Percentiles rank a stretch among this genome's conserved stretches.
Evolutionary conservation across 1,140 invertebrate species (phyloP).

Genomic region (Euura lappo): DNA sequence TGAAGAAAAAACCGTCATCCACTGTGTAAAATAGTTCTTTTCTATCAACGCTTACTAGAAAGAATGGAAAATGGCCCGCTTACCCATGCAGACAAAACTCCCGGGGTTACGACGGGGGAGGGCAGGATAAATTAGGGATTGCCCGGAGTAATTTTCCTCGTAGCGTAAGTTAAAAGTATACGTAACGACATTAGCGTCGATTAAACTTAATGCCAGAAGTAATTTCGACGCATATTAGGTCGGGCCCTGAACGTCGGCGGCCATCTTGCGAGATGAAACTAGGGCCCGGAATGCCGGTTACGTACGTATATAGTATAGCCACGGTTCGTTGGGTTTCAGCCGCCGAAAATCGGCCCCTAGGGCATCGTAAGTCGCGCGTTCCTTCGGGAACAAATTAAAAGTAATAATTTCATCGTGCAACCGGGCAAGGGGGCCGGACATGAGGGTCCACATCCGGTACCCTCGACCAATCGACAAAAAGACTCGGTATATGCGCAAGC

Average conservation of each 20-base stretch:
- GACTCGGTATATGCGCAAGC: conserved; percentile 21
- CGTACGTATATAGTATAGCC: neutral
- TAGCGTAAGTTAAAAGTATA: too few relatives aligned
- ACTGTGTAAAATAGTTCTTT: too few relatives aligned
- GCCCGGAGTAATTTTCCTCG: too few relatives aligned
- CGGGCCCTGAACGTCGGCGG: neutral
- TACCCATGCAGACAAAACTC: too few relatives aligned
- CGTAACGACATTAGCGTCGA: too few relatives aligned
- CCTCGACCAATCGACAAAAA: conserved; percentile 31
- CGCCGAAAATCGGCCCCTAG: too few relatives aligned
- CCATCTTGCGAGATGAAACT: conserved; percentile 1
- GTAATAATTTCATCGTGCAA: conserved; percentile 1
- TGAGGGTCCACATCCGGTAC: conserved; percentile 36
- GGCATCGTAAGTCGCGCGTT: neutral
- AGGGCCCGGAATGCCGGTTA: neutral
- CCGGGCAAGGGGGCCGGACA: conserved; percentile 14
- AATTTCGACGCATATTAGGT: neutral
- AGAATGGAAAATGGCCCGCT: too few relatives aligned
- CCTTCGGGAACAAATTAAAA: conserved; percentile 1
- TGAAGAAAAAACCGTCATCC: too few relatives aligned
- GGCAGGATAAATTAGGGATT: too few relatives aligned
- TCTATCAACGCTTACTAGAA: too few relatives aligned
- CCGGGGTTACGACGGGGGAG: too few relatives aligned
- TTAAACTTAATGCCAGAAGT: too few relatives aligned
- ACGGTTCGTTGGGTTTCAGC: neutral